Evolutionary conservation across 2,113 vertebrate species (phyloP).

Genomic region (Muscicapa adusta): DNA sequence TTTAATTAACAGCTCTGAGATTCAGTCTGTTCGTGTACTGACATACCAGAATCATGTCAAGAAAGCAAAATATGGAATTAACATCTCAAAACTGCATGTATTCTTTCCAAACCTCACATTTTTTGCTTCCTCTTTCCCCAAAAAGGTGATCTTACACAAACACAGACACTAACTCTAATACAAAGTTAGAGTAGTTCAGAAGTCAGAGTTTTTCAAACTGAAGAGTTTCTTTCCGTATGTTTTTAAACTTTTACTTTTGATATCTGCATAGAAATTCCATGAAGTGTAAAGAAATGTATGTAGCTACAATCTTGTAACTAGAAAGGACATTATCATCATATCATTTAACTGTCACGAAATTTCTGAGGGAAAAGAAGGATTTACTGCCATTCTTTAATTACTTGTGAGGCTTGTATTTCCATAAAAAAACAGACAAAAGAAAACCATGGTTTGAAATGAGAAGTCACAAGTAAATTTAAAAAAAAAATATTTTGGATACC

Average conservation of each 20-base stretch:
- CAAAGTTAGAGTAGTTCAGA: background rate
- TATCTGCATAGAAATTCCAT: background rate
- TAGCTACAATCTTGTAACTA: background rate
- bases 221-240: background rate
- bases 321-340: background rate
- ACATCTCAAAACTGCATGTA: background rate
- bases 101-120: background rate
- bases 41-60: slow-evolving; percentile 5
- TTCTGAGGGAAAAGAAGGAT: background rate
- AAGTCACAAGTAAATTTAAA: background rate
- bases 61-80: slow-evolving; percentile 13
- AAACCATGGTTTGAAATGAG: background rate
- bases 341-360: slow-evolving; percentile 7
- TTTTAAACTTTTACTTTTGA: background rate
- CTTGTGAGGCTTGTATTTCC: background rate
- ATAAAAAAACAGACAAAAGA: background rate
- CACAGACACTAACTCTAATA: background rate
- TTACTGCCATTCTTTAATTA: background rate
- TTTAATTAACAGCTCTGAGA: slow-evolving; percentile 31
- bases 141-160: background rate
- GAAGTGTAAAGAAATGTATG: background rate
- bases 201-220: background rate
- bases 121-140: background rate
- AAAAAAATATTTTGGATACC: background rate
- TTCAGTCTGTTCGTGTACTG: slow-evolving; percentile 1